phyloP scores from a whole-genome alignment of 1,140 invertebrate species.

The Scaptomyza hsui region DNA sequence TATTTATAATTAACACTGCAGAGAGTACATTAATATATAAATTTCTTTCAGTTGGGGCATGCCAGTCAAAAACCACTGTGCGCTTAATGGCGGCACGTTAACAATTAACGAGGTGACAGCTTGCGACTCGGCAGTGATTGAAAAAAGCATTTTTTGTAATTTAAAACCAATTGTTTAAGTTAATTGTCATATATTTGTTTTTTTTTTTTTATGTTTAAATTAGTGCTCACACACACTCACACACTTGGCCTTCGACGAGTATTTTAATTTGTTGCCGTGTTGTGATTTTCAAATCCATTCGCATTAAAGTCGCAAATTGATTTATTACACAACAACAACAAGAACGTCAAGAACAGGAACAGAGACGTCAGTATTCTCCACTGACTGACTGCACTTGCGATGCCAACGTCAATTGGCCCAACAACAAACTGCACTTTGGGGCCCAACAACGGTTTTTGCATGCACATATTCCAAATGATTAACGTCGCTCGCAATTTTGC shows the following conservation, averaged over 20 bases:
- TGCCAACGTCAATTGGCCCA: constrained; percentile 31
- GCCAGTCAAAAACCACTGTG: constrained; percentile 30
- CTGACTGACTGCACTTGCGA: constrained; percentile 12
- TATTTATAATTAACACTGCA: background rate
- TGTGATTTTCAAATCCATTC: constrained; percentile 35
- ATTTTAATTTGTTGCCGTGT: constrained; percentile 14
- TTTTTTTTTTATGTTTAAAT: background rate
- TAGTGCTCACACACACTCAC: constrained; percentile 1
- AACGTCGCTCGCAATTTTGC: constrained; percentile 31
- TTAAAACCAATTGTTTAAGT: constrained; percentile 57
- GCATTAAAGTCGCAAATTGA: constrained; percentile 45
- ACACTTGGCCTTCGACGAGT: constrained; percentile 22
- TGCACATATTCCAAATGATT: constrained; percentile 46
- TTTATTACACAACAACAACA: constrained; percentile 40
- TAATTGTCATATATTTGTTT: constrained; percentile 8
- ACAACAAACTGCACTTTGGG: constrained; percentile 30
- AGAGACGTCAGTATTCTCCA: constrained; percentile 21
- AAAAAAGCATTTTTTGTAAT: constrained; percentile 44
- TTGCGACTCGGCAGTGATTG: constrained; percentile 26
- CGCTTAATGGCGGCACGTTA: constrained; percentile 60
- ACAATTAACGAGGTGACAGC: constrained; percentile 24
- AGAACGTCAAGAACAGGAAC: background rate
- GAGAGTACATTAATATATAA: background rate
- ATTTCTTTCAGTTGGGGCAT: background rate
- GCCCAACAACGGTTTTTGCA: constrained; percentile 2